These are phyloP conservation scores for Drosophila melanica DNA, from an alignment of 1,140 invertebrate species.

Conservation along the genomic window DNA sequence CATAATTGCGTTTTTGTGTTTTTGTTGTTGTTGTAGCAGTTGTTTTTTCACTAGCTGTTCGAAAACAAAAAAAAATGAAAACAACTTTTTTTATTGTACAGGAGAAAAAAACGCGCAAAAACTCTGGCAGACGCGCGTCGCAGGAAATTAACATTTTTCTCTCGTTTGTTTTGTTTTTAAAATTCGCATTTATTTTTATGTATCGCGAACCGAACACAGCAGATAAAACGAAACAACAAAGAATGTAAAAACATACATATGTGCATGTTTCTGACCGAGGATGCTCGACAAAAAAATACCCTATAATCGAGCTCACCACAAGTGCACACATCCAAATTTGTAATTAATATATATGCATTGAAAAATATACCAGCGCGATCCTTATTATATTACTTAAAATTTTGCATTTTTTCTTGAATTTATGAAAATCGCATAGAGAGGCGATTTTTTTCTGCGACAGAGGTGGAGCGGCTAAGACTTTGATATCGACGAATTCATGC, in stretches of 20 bases:
- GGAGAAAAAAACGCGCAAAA: conserved; percentile 8
- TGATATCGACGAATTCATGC: no score
- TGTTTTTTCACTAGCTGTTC: conserved; percentile 34
- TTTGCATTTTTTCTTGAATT: no score
- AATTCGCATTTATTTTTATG: conserved; percentile 52
- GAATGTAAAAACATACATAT: conserved; percentile 8
- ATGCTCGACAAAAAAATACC: background rate
- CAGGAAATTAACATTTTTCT: conserved; percentile 35
- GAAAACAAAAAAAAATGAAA: conserved; percentile 15
- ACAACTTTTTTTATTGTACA: conserved; percentile 4
- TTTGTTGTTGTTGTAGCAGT: conserved; percentile 36
- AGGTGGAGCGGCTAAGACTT: no score
- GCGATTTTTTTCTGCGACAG: no score
- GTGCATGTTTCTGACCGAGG: background rate
- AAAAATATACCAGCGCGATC: no score
- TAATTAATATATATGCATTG: no score
- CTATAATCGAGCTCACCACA: background rate
- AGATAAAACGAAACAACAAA: conserved; percentile 23
- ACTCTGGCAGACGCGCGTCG: conserved; percentile 2
- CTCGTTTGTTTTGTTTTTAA: conserved; percentile 63
- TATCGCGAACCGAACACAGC: conserved; percentile 16
- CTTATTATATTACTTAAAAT: background rate
- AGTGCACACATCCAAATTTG: no score
- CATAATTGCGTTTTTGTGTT: conserved; percentile 26
- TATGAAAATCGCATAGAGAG: background rate